Evolutionary conservation across 2,797 vertebrate genomes (phyloP), one percentile per base, ranked within the genome.

Genomic region (Coluber constrictor): DNA sequence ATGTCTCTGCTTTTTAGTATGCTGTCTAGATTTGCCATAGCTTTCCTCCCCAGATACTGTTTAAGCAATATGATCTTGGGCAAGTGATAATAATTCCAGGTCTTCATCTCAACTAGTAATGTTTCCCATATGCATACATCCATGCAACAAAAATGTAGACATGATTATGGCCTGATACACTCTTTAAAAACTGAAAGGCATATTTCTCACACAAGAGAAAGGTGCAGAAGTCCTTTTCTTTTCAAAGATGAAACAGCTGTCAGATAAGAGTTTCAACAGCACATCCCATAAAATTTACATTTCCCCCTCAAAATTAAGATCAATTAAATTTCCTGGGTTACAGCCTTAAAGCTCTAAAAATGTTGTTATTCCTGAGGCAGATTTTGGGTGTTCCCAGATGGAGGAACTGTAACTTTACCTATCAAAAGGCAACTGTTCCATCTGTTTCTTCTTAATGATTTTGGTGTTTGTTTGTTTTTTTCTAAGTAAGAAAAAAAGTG

Each of bases 201-300:
- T 20, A 29, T 63, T 59, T 92, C 90, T 86, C 74, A 90, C 27
- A 18, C n/a, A 86, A 16, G 59, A 86, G 37, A 32, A 51, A 27
- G 88, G 47, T 47, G n/a, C 7, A 43, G 47, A 92, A 86, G 47
- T n/a, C 74, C 55, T 86, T 86, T 29, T 43, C 88, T 90, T 86
- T 89, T 29, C 37, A 59, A 79, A 89, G 29, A n/a, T 4, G 13
- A 74, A 29, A 74, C 32, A 56, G 32, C 29, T 89, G 37, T 15
- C 20, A 89, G 83, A 89, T 51, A 56, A 89, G 37, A 20, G 23
- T 61, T 92, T 90, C 88, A 63, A 90, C 88, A 56, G n/a, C 88
- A 47, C 86, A 86, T 90, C 12, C 57, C n/a, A 61, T 90, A 51
- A 92, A 90, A 92, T 92, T 86, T 92, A 90, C 15, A 90, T 86